Base-by-base conservation (phyloP, 2,113 vertebrate species). In the Neoarius graeffei region DNA sequence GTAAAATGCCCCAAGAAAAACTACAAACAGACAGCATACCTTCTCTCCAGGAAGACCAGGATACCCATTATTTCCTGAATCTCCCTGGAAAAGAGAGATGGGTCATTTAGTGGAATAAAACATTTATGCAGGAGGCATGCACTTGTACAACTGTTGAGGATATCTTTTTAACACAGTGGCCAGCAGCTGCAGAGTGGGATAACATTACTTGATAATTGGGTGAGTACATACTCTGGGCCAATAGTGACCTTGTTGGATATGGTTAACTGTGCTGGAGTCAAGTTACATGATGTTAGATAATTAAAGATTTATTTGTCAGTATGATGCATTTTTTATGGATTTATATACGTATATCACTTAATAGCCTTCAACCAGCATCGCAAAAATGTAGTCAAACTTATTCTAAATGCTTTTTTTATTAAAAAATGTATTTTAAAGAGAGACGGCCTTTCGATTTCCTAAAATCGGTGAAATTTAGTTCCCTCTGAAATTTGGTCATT, bases 31-130 rank as follows among this genome's bases (percentile, higher is more conserved):
- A 35, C 88, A 42, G 42, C 42, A 3, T 95, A 97, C 95, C 95
- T 97, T 96, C 85, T 94, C 93, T 0, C 96, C 96, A 76, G 93
- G 92, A 88, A 91, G 91, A 90, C 95, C 95, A 86, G 92, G 74
- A 88, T 50, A 85, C n/a, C 96, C 96, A 0, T 90, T 88, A 19
- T 94, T 93, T 88, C 96, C 96, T 89, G 93, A 91, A 2, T 89
- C 76, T 10, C 96, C 95, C 94, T 94, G 94, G 19, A 91, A 92
- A 81, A 59, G 11, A 85, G 90, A 92, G 60, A 85, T 48, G 52
- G 85, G 85, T 71, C 81, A 90, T 91, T 94, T 89, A 94, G 91
- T 90, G 90, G 91, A 93, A 90, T 93, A 91, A 89, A 92, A 94
- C 92, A 92, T 94, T 67, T 94, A 92, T 90, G 92, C 85, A 91